Conservation (phyloP, 2,797 vertebrate species). For the Amblyopsis hoosieri region DNA sequence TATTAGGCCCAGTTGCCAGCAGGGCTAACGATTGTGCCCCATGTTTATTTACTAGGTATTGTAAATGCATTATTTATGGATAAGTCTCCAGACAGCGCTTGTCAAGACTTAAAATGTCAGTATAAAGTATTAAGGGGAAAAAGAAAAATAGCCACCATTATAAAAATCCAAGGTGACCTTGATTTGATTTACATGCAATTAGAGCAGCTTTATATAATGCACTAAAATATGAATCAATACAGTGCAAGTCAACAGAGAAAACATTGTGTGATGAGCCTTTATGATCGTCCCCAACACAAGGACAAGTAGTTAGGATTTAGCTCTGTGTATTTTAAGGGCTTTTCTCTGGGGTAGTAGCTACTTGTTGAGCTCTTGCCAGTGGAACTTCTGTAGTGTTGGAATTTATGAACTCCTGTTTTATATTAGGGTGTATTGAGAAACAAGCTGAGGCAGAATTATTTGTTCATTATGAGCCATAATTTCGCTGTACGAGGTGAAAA, state of each 20-base stretch:
- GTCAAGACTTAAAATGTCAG: conserved; percentile 95
- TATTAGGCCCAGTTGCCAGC: conserved; percentile 89
- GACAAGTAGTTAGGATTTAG: conserved; percentile 56
- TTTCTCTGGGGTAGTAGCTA: conserved; percentile 26
- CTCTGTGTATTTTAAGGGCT: conserved; percentile 47
- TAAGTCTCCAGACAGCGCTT: conserved; percentile 90
- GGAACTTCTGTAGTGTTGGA: conserved; percentile 26
- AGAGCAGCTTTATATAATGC: conserved; percentile 86
- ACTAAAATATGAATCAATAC: conserved; percentile 80
- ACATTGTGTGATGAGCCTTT: conserved; percentile 60
- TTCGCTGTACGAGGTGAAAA: too few species aligned
- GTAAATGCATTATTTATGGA: conserved; percentile 99
- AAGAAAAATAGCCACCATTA: conserved; percentile 86
- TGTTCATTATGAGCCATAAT: not conserved
- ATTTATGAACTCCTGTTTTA: conserved; percentile 27
- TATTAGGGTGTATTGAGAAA: conserved; percentile 25
- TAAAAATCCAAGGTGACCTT: conserved; percentile 90
- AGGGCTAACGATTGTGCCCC: conserved; percentile 93
- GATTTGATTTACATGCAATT: conserved; percentile 90
- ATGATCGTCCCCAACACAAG: conserved; percentile 70
- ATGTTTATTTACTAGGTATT: conserved; percentile 98
- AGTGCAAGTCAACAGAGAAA: conserved; percentile 64
- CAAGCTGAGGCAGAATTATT: conserved; percentile 15
- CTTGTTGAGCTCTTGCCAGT: conserved; percentile 42
- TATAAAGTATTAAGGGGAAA: conserved; percentile 82